Evolutionary conservation across 2,113 vertebrate genomes (phyloP).

Genomic region (Pteruthius melanotis): DNA sequence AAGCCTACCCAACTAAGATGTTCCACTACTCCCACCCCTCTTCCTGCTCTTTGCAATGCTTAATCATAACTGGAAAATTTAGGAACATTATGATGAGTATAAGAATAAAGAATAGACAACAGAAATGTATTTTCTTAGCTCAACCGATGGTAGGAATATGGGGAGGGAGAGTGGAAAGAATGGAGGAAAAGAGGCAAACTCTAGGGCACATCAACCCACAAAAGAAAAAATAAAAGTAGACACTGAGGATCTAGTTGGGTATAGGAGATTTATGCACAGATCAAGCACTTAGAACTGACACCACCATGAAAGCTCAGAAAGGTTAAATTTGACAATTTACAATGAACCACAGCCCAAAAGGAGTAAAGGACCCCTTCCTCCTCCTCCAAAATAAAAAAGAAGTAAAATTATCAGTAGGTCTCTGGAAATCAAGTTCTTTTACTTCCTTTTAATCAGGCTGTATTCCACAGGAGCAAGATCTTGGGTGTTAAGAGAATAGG

Average conservation of each 20-base stretch:
- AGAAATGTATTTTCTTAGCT: background rate
- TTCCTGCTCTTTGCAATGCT: constrained; percentile 12
- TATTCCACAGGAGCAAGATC: background rate
- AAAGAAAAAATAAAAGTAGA: background rate
- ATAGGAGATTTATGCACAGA: background rate
- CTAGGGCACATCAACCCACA: background rate
- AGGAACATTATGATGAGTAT: background rate
- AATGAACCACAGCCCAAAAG: background rate
- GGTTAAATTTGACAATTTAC: background rate
- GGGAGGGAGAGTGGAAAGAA: background rate
- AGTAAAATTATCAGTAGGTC: background rate
- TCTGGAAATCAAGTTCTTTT: background rate
- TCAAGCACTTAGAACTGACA: background rate
- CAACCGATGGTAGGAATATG: background rate
- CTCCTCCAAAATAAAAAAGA: background rate
- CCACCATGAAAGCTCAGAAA: background rate
- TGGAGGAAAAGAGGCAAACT: background rate
- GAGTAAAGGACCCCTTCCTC: background rate
- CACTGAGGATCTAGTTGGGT: background rate
- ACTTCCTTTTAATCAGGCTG: background rate
- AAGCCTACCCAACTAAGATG: constrained; percentile 5
- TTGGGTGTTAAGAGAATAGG: background rate
- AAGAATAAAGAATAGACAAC: background rate
- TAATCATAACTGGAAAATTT: background rate
- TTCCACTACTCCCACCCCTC: background rate